phyloP scores from a whole-genome alignment of 2,113 vertebrate species.

The Motacilla tschutschensis region DNA sequence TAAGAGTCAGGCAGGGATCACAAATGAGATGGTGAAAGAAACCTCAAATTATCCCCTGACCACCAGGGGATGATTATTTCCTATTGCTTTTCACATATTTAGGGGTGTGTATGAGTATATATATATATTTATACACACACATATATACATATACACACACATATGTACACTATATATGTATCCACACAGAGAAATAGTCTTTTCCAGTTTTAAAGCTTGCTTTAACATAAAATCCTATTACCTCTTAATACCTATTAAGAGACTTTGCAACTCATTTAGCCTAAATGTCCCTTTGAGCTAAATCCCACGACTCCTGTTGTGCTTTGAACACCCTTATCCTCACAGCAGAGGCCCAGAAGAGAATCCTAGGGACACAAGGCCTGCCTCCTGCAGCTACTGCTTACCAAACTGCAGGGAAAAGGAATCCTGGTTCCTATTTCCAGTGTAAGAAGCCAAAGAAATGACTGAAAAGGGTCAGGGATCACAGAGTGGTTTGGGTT shows the following conservation, averaged over 20 bases:
- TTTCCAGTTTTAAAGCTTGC: neutral
- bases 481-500: neutral
- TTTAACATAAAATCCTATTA: neutral
- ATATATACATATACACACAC: fast-evolving
- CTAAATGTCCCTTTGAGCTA: neutral
- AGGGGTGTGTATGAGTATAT: fast-evolving
- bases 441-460: neutral
- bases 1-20: neutral
- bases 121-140: fast-evolving
- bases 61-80: neutral
- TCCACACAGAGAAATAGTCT: fast-evolving
- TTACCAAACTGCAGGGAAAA: neutral
- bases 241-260: neutral
- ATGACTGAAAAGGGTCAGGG: neutral
- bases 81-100: neutral
- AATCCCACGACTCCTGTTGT: neutral
- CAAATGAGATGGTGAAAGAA: neutral
- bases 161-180: fast-evolving
- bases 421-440: neutral
- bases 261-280: neutral
- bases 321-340: neutral
- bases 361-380: neutral
- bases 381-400: neutral
- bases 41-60: neutral
- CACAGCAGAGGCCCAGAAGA: neutral